Percentiles rank a stretch among this genome's conserved stretches.
These are phyloP conservation scores for Amiota mariae DNA, from an alignment of 2,888 invertebrate species.

Conservation along the genomic window DNA sequence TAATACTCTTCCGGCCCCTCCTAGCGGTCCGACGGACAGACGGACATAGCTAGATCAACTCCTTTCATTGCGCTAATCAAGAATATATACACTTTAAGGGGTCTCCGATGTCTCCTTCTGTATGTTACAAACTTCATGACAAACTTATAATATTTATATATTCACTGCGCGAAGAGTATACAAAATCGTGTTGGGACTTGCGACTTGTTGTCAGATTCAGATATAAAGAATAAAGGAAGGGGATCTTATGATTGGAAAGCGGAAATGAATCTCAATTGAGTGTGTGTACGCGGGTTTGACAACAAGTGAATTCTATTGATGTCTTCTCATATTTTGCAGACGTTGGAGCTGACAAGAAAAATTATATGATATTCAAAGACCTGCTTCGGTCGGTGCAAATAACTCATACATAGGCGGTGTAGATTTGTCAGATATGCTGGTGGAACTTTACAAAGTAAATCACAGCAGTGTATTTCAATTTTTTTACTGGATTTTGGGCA, in stretches of 20 bases:
- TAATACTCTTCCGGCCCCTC: too few species aligned
- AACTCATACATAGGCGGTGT: not conserved
- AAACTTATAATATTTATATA: too few species aligned
- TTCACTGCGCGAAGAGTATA: too few species aligned
- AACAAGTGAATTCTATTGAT: conserved; percentile 45
- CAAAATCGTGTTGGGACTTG: too few species aligned
- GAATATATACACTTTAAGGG: too few species aligned
- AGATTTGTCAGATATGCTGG: not conserved
- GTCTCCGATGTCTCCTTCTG: too few species aligned
- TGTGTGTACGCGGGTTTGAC: conserved; percentile 43
- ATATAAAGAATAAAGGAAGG: conserved; percentile 39
- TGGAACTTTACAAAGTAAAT: conserved; percentile 1
- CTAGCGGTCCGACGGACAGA: too few species aligned
- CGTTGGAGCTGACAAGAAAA: conserved; percentile 39
- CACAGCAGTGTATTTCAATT: not conserved
- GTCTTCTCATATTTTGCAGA: conserved; percentile 43
- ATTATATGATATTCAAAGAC: not conserved
- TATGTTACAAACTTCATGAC: too few species aligned
- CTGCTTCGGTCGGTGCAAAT: not conserved
- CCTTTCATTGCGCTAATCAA: too few species aligned
- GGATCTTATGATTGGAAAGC: conserved; percentile 43
- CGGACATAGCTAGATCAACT: too few species aligned
- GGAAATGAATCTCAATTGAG: conserved; percentile 43
- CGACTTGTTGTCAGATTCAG: too few species aligned
- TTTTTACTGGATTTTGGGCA: not conserved